Evolutionary conservation across 2,797 vertebrate species (phyloP), one percentile per base, ranked within the genome.

Genomic region (Danionella dracula): DNA sequence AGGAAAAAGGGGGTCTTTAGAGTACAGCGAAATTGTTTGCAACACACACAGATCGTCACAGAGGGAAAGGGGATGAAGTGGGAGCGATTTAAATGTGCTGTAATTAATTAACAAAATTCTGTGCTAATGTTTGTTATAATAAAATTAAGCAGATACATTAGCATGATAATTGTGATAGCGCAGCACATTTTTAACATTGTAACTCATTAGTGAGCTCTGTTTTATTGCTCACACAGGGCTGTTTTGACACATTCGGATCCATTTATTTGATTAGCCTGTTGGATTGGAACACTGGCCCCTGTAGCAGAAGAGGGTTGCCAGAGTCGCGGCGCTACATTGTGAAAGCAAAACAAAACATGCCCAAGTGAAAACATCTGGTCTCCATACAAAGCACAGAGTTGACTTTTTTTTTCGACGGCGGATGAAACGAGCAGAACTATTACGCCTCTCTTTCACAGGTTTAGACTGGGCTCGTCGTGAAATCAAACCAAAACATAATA

Each of bases 361-460:
- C 56, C 63, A 64, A 75, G 66, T 65, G 46, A 63, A 72, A 72
- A 72, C 76, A 76, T 76, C 76, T 80, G 79, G 65, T 62, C 66
- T 71, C 15, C n/a, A 40, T 61, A 53, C 44, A 19, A 31, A 7
- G 19, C 40, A 46, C 51, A 41, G 41, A 49, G 27, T 31, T 31
- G 11, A 6, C 31, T 8, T 42, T 44, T 41, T 10, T 59, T 71
- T 13, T 10, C 61, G 44, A 10, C 1, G 44, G 16, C 51, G 58
- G 46, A 53, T 64, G 58, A 70, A 59, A 54, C 73, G 15, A 65
- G 46, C 35, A 66, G 34, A 46, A 66, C 45, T 60, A 54, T 75
- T 72, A 72, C 58, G 65, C 35, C 59, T 75, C 66, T 61, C 45
- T 51, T 74, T 77, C 41, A 68, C 56, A 71, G 55, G 37, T 68